Base-by-base conservation (phyloP, 2,888 invertebrate genomes). In the Epinotia bilunana region DNA sequence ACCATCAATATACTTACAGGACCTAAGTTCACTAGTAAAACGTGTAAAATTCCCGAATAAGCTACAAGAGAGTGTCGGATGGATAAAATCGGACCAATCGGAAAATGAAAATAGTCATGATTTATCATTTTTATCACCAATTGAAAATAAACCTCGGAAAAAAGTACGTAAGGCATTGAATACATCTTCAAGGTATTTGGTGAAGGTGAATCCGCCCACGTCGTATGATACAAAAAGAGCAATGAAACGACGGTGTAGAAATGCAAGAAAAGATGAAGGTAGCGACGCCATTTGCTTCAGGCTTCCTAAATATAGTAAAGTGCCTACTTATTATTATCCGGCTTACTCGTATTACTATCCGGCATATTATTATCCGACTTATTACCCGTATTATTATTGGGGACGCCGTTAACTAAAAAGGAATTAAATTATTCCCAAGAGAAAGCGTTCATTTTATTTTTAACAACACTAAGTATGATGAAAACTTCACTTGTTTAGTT, bases 271-370 rank as follows among this genome's bases (percentile, higher is more conserved):
- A 4, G 53, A 55, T 18, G 1, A 28, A 7, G 9, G 28, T n/a
- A 23, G 7, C 2, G 16, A 3, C 9, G 4, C n/a, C 23, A 16
- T 23, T 46, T 49, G 39, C 23, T 46, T 12, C 53, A 53, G 13
- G 18, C 13, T 18, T 33, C 20, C 70, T 9, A 65, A 28, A 2
- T 28, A 28, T 28, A 28, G 23, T 28, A 28, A 16, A 23, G 20
- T 49, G 12, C 7, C 9, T 61, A n/a, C 28, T 58, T 55, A 73
- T 49, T 78, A 79, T 62, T 85, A 82, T 60, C 76, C 78, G 9
- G 78, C 75, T 23, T 71, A 70, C 12, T 77, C 81, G 9, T 80
- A 78, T 72, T 79, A 79, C 70, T 80, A 78, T 69, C 78, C 81
- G 0, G 79, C 80, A 62, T 72, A 77, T 68, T 81, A 77, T 65